phyloP scores from a whole-genome alignment of 1,140 invertebrate species.

The Hylaeus volcanicus region DNA sequence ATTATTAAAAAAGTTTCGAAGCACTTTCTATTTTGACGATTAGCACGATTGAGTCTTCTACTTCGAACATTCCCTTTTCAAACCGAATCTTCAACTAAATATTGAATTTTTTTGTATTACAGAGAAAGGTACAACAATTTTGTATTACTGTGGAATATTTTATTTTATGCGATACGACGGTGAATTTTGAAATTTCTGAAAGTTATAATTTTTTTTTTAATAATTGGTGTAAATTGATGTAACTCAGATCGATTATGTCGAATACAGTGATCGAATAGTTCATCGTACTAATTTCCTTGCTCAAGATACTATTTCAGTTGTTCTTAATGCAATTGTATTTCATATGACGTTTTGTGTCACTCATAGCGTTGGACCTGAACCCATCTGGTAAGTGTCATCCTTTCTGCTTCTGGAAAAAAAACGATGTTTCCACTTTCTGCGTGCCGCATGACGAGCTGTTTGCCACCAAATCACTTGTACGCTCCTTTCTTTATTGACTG shows the following conservation, averaged over 20 bases:
- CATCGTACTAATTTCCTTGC: conserved; percentile 7
- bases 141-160: no score
- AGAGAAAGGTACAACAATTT: no score
- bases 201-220: neutral
- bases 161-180: neutral
- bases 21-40: no score
- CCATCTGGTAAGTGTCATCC: conserved; percentile 73
- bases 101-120: no score
- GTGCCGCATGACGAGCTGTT: conserved; percentile 39
- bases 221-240: no score
- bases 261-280: neutral
- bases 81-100: no score
- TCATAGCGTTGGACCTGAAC: conserved; percentile 76
- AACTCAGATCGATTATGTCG: no score
- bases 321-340: conserved; percentile 69
- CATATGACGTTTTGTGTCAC: conserved; percentile 73
- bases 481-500: neutral
- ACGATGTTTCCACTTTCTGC: conserved; percentile 27
- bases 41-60: no score
- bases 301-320: conserved; percentile 40
- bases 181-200: neutral
- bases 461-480: conserved; percentile 9
- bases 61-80: no score
- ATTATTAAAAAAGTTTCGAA: no score
- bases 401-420: conserved; percentile 53